These are phyloP conservation scores for Spheniscus humboldti DNA, from an alignment of 2,797 vertebrate genomes.

Conservation along the genomic window DNA sequence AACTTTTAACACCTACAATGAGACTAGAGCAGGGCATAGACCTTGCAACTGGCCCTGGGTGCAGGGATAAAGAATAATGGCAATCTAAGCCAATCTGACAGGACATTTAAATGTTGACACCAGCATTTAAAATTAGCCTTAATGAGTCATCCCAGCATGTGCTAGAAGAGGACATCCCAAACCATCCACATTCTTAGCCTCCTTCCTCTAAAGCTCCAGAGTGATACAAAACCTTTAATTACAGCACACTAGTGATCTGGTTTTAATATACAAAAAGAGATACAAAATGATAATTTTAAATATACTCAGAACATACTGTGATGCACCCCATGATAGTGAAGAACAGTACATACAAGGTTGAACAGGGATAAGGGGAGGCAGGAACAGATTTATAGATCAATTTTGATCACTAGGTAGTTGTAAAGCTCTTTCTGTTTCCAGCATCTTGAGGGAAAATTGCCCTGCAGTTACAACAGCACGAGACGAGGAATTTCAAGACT, in stretches of 20 bases:
- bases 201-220: neutral
- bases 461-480: neutral
- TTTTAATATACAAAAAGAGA: neutral
- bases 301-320: neutral
- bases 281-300: neutral
- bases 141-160: neutral
- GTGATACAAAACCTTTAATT: neutral
- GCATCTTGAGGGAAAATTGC: neutral
- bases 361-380: neutral
- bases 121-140: slow-evolving; percentile 6
- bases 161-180: neutral
- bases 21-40: neutral
- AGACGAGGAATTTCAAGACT: neutral
- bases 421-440: neutral
- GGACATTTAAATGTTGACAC: neutral
- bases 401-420: neutral
- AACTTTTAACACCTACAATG: neutral
- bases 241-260: neutral
- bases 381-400: neutral
- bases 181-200: neutral
- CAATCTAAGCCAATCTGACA: neutral
- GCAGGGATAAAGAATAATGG: neutral
- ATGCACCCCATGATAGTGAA: neutral
- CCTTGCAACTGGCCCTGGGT: neutral
- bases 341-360: neutral